Evolutionary conservation across 1,140 invertebrate genomes (phyloP).

Genomic region (Pissodes strobi): DNA sequence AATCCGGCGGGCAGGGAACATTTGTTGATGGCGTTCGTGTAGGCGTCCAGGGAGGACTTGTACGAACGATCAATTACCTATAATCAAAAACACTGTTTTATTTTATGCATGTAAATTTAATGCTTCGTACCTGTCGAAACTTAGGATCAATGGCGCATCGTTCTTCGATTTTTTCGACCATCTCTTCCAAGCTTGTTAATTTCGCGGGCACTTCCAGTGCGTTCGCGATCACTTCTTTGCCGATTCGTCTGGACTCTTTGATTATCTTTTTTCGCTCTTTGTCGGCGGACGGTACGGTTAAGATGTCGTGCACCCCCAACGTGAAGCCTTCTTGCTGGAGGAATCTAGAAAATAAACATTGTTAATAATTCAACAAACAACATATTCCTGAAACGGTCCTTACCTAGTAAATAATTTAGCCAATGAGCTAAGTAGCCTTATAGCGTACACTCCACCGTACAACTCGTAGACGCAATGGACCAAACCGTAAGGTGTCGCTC

Average conservation of each 20-base stretch:
- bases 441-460: slow-evolving; percentile 87
- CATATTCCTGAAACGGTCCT: too few relatives aligned
- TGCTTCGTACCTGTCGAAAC: slow-evolving; percentile 67
- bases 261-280: slow-evolving; percentile 74
- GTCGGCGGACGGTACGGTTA: slow-evolving; percentile 76
- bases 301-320: slow-evolving; percentile 92
- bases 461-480: slow-evolving; percentile 93
- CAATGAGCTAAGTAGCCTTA: slow-evolving; percentile 82
- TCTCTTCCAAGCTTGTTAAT: slow-evolving; percentile 57
- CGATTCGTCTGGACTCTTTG: slow-evolving; percentile 63
- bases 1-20: slow-evolving; percentile 82
- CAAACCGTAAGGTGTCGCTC: slow-evolving; percentile 90
- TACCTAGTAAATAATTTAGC: slow-evolving; percentile 87
- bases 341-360: slow-evolving; percentile 62
- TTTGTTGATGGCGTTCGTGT: slow-evolving; percentile 91
- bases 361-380: too few relatives aligned
- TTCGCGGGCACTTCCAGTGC: slow-evolving; percentile 72
- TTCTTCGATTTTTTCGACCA: slow-evolving; percentile 72
- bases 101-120: background rate
- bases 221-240: slow-evolving; percentile 62
- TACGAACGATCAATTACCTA: slow-evolving; percentile 80
- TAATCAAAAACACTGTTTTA: background rate
- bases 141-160: slow-evolving; percentile 75
- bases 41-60: slow-evolving; percentile 79
- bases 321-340: slow-evolving; percentile 92